Conservation (phyloP, 2,888 invertebrate genomes). For the Clistopyga incitator region DNA sequence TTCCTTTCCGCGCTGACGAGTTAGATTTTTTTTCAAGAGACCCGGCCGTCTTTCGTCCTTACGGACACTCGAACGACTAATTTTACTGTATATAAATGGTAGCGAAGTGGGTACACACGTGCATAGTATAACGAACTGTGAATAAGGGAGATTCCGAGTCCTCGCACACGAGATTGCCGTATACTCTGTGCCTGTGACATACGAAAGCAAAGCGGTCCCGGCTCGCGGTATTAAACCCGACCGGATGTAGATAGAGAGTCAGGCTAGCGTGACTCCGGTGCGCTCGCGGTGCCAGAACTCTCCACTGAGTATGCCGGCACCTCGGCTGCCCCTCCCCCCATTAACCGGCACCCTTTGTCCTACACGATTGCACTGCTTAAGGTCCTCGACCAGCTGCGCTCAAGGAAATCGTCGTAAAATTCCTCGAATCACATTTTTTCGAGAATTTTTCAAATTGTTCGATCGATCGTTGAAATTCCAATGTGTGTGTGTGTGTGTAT, state of each 20-base stretch:
- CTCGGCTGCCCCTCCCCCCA: constrained; percentile 22
- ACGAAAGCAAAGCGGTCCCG: constrained; percentile 29
- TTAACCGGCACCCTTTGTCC: constrained; percentile 54
- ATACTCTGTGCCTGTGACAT: constrained; percentile 10
- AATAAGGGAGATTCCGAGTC: constrained; percentile 20
- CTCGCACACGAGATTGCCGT: neutral
- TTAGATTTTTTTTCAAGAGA: neutral
- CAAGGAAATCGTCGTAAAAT: too few relatives aligned
- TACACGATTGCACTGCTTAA: constrained; percentile 15
- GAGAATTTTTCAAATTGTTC: too few relatives aligned
- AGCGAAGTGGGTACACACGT: neutral
- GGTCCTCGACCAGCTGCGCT: neutral
- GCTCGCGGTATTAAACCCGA: constrained; percentile 50
- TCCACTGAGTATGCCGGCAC: constrained; percentile 23
- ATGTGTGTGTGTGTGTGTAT: too few relatives aligned
- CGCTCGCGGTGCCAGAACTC: constrained; percentile 58
- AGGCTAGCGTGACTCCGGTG: constrained; percentile 83
- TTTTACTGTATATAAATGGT: neutral
- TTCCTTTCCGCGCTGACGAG: constrained; percentile 25
- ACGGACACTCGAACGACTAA: neutral
- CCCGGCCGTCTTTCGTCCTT: neutral
- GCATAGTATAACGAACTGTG: neutral
- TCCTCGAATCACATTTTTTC: too few relatives aligned
- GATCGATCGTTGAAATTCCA: too few relatives aligned
- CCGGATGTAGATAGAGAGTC: constrained; percentile 71